phyloP scores from a whole-genome alignment of 2,113 vertebrate genomes.

The Amia ocellicauda region DNA sequence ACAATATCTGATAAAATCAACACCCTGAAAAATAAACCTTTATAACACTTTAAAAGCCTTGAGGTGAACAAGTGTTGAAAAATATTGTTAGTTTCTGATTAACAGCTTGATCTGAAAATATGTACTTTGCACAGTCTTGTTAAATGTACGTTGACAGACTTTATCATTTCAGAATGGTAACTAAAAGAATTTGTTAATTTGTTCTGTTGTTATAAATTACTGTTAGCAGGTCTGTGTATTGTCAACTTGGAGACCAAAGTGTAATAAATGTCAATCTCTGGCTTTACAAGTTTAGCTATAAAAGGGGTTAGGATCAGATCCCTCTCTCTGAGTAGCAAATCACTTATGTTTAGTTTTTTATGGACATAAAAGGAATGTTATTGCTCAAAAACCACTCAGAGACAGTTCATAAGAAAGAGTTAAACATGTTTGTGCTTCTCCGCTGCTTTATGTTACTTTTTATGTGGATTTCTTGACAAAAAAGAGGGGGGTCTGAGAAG shows the following conservation, averaged over 20 bases:
- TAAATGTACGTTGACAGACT: too few species aligned
- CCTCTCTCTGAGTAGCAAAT: background rate
- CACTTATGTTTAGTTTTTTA: background rate
- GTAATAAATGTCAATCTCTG: background rate
- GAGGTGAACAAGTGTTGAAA: too few species aligned
- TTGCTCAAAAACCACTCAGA: background rate
- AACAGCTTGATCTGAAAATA: too few species aligned
- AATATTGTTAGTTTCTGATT: too few species aligned
- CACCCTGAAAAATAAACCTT: too few species aligned
- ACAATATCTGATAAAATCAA: too few species aligned
- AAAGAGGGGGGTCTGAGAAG: background rate
- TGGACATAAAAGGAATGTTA: slow-evolving; percentile 9
- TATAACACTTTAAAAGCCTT: too few species aligned
- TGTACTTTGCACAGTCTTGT: too few species aligned
- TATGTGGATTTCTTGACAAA: too few species aligned
- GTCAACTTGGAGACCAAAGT: background rate
- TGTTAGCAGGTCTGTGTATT: slow-evolving; percentile 1
- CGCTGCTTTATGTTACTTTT: too few species aligned
- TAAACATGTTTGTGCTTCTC: background rate
- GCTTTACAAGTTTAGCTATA: background rate
- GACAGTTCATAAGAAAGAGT: slow-evolving; percentile 6
- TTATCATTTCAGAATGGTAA: background rate
- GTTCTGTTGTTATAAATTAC: background rate
- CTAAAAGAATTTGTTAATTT: too few species aligned
- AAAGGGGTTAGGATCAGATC: background rate